Evolutionary conservation across 2,113 vertebrate species (phyloP).

Genomic region (Amazona guildingii): DNA sequence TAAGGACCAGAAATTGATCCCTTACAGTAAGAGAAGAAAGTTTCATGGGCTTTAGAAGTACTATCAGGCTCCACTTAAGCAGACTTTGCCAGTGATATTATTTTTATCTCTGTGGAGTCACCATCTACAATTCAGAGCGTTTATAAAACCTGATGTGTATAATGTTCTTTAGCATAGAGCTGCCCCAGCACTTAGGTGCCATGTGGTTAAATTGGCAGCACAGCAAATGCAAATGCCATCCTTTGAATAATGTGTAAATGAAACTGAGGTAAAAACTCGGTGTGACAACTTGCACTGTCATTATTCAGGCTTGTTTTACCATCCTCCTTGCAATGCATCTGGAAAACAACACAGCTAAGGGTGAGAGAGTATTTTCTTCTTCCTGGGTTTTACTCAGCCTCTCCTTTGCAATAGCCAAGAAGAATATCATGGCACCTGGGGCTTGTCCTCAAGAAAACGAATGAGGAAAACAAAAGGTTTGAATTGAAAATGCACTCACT

Average conservation of each 20-base stretch:
- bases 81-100: background rate
- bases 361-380: background rate
- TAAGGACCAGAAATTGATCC: background rate
- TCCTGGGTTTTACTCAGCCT: background rate
- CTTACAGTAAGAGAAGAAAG: background rate
- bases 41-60: constrained; percentile 4
- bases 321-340: background rate
- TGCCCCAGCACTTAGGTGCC: background rate
- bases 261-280: background rate
- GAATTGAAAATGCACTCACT: background rate
- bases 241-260: background rate
- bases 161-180: background rate
- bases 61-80: background rate
- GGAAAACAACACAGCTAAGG: background rate
- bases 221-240: background rate
- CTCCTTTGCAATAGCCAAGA: background rate
- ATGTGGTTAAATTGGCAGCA: background rate
- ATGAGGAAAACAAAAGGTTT: background rate
- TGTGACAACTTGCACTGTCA: background rate
- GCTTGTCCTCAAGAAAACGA: background rate
- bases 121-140: background rate
- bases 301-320: background rate
- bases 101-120: background rate
- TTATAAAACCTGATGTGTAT: constrained; percentile 11
- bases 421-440: background rate